Evolutionary conservation across 1,140 invertebrate genomes (phyloP).

Genomic region (Sarcophaga bullata): DNA sequence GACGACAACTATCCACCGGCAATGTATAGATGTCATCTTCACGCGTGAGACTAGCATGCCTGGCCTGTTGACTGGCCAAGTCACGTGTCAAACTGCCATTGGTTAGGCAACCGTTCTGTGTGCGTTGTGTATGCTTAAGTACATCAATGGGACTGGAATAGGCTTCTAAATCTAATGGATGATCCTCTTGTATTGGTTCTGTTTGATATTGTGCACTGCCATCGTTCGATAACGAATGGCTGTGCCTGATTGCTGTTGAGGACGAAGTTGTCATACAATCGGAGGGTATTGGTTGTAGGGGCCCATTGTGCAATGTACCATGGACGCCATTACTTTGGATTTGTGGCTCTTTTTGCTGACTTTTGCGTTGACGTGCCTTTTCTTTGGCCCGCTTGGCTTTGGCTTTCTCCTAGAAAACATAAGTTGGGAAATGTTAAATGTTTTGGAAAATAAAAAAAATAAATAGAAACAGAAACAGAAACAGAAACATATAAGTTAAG

Average conservation of each 20-base stretch:
- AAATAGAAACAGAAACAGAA: neutral
- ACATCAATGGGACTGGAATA: conserved; percentile 65
- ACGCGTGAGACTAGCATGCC: conserved; percentile 37
- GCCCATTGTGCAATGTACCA: conserved; percentile 50
- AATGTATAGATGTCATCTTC: conserved; percentile 63
- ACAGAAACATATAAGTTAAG: no score
- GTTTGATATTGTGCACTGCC: conserved; percentile 24
- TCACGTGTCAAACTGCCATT: conserved; percentile 60
- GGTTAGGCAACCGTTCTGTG: conserved; percentile 55
- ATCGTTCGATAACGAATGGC: conserved; percentile 18
- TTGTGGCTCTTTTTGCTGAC: conserved; percentile 65
- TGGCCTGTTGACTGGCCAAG: conserved; percentile 45
- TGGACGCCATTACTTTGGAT: conserved; percentile 59
- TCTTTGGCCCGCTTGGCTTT: conserved; percentile 75
- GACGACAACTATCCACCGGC: conserved; percentile 61
- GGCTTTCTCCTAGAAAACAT: conserved; percentile 70
- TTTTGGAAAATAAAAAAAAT: neutral
- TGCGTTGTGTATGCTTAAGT: conserved; percentile 54
- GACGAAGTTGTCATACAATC: conserved; percentile 52
- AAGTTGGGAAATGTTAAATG: conserved; percentile 27
- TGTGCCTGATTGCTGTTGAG: neutral
- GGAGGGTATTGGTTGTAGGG: conserved; percentile 56
- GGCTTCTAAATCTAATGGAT: conserved; percentile 60
- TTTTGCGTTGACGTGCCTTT: conserved; percentile 73
- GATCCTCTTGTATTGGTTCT: conserved; percentile 34